Percentiles rank a stretch among this genome's conserved stretches.
These are phyloP conservation scores for Sus cebifrons DNA, from an alignment of 2,797 vertebrate genomes.

Conservation along the genomic window DNA sequence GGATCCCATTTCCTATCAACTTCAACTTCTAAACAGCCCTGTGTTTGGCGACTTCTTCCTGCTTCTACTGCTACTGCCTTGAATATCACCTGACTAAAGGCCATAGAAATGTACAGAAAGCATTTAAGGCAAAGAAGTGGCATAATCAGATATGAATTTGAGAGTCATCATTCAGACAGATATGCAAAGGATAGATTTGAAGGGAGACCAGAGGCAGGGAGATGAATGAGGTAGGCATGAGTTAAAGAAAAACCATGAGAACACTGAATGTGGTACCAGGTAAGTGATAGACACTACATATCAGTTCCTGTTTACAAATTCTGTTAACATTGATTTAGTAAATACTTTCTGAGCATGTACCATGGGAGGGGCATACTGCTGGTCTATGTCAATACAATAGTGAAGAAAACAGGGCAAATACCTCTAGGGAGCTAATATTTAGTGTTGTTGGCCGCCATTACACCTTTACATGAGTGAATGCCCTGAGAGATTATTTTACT, in stretches of 20 bases:
- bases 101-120: background rate
- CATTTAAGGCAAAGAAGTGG: background rate
- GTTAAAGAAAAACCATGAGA: background rate
- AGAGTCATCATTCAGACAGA: background rate
- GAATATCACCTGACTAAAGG: background rate
- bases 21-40: background rate
- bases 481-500: background rate
- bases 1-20: background rate
- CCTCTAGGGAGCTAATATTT: background rate
- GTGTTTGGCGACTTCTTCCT: background rate
- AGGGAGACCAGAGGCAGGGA: background rate
- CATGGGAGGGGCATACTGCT: background rate
- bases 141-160: background rate
- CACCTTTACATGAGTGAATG: background rate
- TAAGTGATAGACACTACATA: background rate
- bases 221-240: background rate
- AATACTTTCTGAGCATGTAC: background rate
- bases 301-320: constrained; percentile 4
- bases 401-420: background rate
- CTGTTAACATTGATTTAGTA: background rate
- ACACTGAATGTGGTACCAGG: background rate
- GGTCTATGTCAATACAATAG: background rate
- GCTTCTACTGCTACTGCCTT: background rate
- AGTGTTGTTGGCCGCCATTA: background rate
- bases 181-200: background rate